A percentile compares a stretch with the other conserved stretches of the same genome.
These are phyloP conservation scores for Theretra japonica DNA, from an alignment of 2,888 invertebrate genomes.

Conservation along the genomic window DNA sequence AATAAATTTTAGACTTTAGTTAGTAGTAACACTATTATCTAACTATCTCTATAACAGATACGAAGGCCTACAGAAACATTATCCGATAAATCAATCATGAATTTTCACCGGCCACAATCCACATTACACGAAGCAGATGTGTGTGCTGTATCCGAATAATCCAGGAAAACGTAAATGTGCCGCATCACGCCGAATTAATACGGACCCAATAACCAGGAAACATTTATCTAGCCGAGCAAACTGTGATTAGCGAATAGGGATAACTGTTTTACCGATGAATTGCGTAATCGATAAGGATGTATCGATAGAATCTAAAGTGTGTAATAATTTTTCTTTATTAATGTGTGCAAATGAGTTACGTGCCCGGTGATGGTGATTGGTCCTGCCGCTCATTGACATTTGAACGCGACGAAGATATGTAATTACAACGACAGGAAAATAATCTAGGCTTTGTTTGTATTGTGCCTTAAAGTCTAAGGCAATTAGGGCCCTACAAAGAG, in stretches of 20 bases:
- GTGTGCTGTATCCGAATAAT: background rate
- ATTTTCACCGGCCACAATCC: background rate
- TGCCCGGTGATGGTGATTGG: no score
- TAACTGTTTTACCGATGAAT: background rate
- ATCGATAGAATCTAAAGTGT: background rate
- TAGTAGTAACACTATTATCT: no score
- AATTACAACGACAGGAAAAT: no score
- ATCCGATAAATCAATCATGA: background rate
- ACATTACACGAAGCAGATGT: background rate
- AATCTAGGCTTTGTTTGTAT: no score
- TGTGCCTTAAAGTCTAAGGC: no score
- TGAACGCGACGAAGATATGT: no score
- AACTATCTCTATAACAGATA: no score
- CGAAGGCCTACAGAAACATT: background rate
- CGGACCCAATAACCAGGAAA: background rate
- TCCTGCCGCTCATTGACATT: no score
- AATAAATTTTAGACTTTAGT: no score
- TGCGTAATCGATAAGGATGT: background rate
- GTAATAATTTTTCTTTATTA: background rate
- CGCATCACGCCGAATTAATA: constrained; percentile 9
- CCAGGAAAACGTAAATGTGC: background rate
- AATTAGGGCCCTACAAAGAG: no score
- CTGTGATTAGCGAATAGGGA: background rate
- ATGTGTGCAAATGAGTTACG: no score
- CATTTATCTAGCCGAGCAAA: background rate